A percentile compares a stretch with the other conserved stretches of the same genome.
These are phyloP conservation scores for Malurus splendens DNA, from an alignment of 2,797 vertebrate genomes.

Conservation along the genomic window DNA sequence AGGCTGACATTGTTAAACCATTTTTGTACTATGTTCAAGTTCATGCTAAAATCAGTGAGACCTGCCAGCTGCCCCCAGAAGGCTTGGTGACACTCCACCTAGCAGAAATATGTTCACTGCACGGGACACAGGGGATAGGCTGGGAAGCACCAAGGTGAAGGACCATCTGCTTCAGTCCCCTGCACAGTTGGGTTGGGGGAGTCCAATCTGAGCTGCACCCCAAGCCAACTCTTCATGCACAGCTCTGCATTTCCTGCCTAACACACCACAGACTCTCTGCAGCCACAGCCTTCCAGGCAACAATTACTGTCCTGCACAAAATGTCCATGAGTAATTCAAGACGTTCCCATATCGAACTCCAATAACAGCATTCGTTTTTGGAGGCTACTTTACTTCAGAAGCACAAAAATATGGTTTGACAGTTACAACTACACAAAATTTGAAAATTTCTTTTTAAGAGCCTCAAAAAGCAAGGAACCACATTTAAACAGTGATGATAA, in stretches of 20 bases:
- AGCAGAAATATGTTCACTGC: background rate
- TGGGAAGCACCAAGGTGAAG: background rate
- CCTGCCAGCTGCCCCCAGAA: background rate
- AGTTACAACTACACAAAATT: background rate
- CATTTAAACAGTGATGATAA: background rate
- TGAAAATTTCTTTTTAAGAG: background rate
- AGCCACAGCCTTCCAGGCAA: background rate
- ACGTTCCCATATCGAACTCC: fast-evolving
- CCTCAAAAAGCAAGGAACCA: background rate
- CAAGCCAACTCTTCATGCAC: background rate
- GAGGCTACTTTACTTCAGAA: background rate
- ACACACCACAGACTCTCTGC: background rate
- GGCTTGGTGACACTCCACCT: background rate
- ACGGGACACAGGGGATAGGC: fast-evolving
- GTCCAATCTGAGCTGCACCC: background rate
- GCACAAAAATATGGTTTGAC: background rate
- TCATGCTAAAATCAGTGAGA: background rate
- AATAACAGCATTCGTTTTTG: background rate
- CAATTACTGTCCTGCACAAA: background rate
- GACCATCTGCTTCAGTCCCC: background rate
- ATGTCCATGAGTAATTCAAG: background rate
- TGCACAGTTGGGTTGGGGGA: background rate
- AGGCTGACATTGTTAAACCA: background rate
- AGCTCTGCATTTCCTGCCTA: background rate
- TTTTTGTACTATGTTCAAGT: background rate